Evolutionary conservation across 2,888 invertebrate species (phyloP).

Genomic region (Proisotoma minuta): DNA sequence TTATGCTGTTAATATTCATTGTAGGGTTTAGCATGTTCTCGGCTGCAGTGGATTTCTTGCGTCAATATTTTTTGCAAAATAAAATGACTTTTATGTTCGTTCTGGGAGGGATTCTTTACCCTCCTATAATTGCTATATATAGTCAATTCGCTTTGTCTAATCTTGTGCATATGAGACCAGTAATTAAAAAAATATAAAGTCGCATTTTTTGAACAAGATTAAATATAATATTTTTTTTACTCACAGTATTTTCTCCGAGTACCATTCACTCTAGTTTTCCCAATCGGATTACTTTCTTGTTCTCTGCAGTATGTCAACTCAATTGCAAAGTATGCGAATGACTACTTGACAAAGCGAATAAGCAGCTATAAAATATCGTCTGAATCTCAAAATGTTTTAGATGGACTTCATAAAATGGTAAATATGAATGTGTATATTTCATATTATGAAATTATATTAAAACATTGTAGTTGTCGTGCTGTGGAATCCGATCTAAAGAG

Average conservation of each 20-base stretch:
- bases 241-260: conserved; percentile 24
- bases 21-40: neutral
- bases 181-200: no score
- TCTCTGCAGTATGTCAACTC: neutral
- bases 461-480: conserved; percentile 17
- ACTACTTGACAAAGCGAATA: neutral
- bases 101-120: conserved; percentile 16
- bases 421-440: neutral
- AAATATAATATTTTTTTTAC: neutral
- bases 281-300: neutral
- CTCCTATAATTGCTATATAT: conserved; percentile 16
- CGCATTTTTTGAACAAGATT: neutral
- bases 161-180: conserved; percentile 19
- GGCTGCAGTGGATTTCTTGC: conserved; percentile 17
- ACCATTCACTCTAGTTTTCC: conserved; percentile 14
- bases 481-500: conserved; percentile 9
- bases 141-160: conserved; percentile 20
- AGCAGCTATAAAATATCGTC: neutral
- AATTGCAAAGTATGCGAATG: neutral
- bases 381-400: conserved; percentile 3
- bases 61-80: conserved; percentile 9
- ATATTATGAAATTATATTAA: neutral
- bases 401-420: conserved; percentile 21
- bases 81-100: conserved; percentile 2
- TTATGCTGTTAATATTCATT: conserved; percentile 9